Percentiles rank a stretch among this genome's conserved stretches.
These are phyloP conservation scores for Geopemphigus sp. DNA, from an alignment of 1,140 invertebrate genomes.

Conservation along the genomic window DNA sequence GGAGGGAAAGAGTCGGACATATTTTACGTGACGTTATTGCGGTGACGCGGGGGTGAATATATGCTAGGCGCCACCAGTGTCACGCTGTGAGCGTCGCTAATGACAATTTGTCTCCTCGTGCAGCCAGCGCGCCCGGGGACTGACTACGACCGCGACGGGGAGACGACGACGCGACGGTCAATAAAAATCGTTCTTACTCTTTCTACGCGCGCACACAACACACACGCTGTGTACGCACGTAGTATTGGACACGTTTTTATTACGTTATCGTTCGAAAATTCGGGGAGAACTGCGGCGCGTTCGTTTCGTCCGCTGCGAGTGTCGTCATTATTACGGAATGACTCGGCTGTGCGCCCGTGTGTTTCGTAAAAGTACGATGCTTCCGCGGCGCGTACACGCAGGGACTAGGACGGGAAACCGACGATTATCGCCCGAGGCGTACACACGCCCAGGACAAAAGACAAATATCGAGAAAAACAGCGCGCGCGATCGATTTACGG, in stretches of 20 bases:
- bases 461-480: background rate
- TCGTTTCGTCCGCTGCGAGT: background rate
- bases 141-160: background rate
- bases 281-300: background rate
- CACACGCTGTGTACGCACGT: too few species aligned
- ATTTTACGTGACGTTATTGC: slow-evolving; percentile 36
- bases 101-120: slow-evolving; percentile 44
- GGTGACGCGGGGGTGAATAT: slow-evolving; percentile 26
- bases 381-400: background rate
- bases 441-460: background rate
- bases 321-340: slow-evolving; percentile 3
- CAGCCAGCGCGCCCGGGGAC: background rate
- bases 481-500: slow-evolving; percentile 4
- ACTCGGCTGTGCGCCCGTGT: background rate
- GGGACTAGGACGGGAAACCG: background rate
- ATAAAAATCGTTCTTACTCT: slow-evolving; percentile 15
- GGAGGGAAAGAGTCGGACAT: background rate
- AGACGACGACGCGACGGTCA: slow-evolving; percentile 20
- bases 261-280: slow-evolving; percentile 13
- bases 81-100: slow-evolving; percentile 48
- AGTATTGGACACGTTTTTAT: slow-evolving; percentile 28
- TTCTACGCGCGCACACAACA: background rate
- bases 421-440: slow-evolving; percentile 11
- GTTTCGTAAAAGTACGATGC: background rate
- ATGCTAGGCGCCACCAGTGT: slow-evolving; percentile 43